Evolutionary conservation across 2,888 invertebrate species (phyloP), one percentile per base, ranked within the genome.

Genomic region (Rutpela maculata): DNA sequence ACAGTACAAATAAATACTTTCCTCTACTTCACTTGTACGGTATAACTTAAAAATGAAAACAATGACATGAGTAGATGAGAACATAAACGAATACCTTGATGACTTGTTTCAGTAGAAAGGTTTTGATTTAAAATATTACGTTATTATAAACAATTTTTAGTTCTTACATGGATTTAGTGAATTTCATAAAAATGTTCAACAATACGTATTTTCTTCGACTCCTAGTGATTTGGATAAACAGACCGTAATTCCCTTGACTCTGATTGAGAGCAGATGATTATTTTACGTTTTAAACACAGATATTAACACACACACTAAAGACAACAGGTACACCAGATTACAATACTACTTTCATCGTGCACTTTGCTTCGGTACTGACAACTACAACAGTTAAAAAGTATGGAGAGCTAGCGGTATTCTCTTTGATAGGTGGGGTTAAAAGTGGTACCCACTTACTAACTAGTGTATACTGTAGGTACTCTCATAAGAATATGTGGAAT

Each of bases 381-480:
- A 81, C 80, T 78, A 79, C 82, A 82, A 85, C 86, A 86, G 86
- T 85, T 87, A 86, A 87, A 86, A 85, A 86, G 85, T 86, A 84
- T 84, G 82, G 83, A 85, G 82, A 86, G 82, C 84, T 87, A 86
- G 86, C 87, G 86, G 87, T 86, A 84, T 84, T 81, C 82, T 80
- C 80, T 77, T 79, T 75, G 69, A 55, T 78, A 74, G 75, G 80
- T 74, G 81, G 80, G 82, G 81, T 71, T 72, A 67, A 68, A 73
- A 74, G 73, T 62, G 68, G 60, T 50, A 70, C 43, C 70, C 60
- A 70, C 60, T 60, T 70, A 69, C 43, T 43, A 70, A 59, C 43
- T 65, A 65, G 65, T 50, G 43, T 65, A 65, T 65, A 65, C 43
- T 43, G 19, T 22, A 65, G 22, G 43, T 43, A 65, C 35, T 63